A percentile compares a stretch with the other conserved stretches of the same genome.
Conservation (phyloP, 2,797 vertebrate genomes). For the Morus bassanus region DNA sequence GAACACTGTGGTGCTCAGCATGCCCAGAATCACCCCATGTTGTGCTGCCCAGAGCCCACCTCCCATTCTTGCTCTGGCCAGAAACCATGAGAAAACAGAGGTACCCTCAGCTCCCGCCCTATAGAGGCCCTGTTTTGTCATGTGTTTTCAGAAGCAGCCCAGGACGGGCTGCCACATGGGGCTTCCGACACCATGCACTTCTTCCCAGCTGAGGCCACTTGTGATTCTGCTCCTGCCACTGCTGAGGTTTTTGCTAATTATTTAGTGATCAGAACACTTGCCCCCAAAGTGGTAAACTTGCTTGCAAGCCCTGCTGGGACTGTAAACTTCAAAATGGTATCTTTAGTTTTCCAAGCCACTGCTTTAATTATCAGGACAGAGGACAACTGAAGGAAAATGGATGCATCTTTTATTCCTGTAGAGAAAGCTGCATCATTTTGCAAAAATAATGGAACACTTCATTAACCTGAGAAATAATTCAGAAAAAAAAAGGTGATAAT, state of each 20-base stretch:
- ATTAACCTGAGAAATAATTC: background rate
- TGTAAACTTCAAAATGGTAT: background rate
- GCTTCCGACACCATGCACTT: accelerated
- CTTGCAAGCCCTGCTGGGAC: background rate
- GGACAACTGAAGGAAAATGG: background rate
- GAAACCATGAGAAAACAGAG: background rate
- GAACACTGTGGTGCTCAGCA: accelerated
- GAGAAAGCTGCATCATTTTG: background rate
- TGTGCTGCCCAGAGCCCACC: background rate
- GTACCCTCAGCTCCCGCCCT: no score
- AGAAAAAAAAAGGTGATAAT: background rate
- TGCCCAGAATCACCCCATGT: accelerated
- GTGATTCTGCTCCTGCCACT: background rate
- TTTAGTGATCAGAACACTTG: background rate
- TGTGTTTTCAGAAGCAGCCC: background rate
- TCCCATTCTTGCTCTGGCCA: background rate
- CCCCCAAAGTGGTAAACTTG: background rate
- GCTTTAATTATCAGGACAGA: background rate
- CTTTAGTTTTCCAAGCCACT: background rate
- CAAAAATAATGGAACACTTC: background rate
- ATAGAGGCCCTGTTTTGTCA: accelerated
- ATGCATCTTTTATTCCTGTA: background rate
- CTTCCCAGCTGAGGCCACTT: background rate
- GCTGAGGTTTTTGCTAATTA: background rate
- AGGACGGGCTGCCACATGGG: accelerated